Percentiles rank a stretch among this genome's conserved stretches.
Evolutionary conservation across 2,113 vertebrate species (phyloP).

Genomic region (Perca fluviatilis): DNA sequence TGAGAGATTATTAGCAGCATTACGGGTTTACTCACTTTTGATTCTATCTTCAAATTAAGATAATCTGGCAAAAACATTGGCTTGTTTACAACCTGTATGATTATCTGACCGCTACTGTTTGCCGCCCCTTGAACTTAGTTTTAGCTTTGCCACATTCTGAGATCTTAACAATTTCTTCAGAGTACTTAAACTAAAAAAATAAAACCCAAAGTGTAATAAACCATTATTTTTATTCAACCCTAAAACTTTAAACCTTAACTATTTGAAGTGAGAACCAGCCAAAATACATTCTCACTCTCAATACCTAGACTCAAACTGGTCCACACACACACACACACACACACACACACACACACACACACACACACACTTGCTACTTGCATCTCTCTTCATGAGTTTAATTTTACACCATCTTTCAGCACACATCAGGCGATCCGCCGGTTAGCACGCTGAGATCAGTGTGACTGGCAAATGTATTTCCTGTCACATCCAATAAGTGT

Average conservation of each 20-base stretch:
- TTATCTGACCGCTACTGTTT: neutral
- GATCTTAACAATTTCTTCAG: neutral
- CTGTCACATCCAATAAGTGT: constrained; percentile 50
- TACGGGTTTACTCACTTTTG: neutral
- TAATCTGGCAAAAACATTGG: neutral
- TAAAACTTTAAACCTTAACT: neutral
- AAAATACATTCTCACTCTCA: neutral
- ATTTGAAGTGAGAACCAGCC: neutral
- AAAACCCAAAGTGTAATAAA: neutral
- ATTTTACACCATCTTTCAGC: constrained; percentile 34
- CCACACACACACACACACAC: neutral
- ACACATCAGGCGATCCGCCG: constrained; percentile 6
- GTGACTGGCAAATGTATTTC: constrained; percentile 51
- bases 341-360: too few relatives aligned
- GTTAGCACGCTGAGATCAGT: constrained; percentile 21
- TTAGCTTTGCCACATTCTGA: neutral
- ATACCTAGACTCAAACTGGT: neutral
- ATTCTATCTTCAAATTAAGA: neutral
- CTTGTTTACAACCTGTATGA: constrained; percentile 1
- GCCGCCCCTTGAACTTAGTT: neutral
- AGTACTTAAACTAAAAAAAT: neutral
- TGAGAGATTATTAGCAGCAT: neutral
- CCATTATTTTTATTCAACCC: neutral
- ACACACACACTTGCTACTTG: neutral
- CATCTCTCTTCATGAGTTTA: constrained; percentile 1